Conservation (phyloP, 2,888 invertebrate species). For the Tortricodes alternella region DNA sequence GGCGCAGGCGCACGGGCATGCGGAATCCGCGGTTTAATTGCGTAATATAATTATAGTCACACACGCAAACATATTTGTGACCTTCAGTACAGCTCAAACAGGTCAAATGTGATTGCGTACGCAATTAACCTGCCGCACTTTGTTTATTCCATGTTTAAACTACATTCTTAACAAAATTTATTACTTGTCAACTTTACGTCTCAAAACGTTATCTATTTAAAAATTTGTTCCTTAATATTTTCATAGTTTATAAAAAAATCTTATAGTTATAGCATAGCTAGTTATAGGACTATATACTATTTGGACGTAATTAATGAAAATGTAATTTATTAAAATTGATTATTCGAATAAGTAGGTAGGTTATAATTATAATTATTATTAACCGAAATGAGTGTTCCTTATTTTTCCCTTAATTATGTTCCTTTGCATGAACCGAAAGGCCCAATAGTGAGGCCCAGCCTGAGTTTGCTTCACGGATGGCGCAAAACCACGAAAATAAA, state of each 20-base stretch:
- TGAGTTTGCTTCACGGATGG: no score
- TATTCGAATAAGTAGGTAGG: slow-evolving; percentile 28
- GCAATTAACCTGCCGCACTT: no score
- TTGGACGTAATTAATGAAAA: slow-evolving; percentile 16
- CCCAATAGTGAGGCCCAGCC: no score
- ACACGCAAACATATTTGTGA: no score
- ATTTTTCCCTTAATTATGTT: not conserved
- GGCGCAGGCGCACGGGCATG: no score
- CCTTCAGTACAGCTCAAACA: no score
- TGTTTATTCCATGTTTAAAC: slow-evolving; percentile 19
- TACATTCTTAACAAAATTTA: slow-evolving; percentile 17
- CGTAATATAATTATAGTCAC: no score
- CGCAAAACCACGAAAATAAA: no score
- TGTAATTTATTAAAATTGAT: slow-evolving; percentile 16
- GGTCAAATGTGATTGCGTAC: not conserved
- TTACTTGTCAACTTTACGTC: slow-evolving; percentile 20
- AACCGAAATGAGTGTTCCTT: slow-evolving; percentile 6
- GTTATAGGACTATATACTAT: slow-evolving; percentile 10
- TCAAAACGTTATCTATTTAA: slow-evolving; percentile 24
- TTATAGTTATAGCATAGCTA: slow-evolving; percentile 27
- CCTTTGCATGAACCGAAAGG: no score
- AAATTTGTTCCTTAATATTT: slow-evolving; percentile 28
- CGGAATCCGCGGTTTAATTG: no score
- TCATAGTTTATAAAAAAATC: slow-evolving; percentile 29
- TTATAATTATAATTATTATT: slow-evolving; percentile 17